Percentiles rank a stretch among this genome's conserved stretches.
These are phyloP conservation scores for Hydractinia symbiolongicarpus DNA, from an alignment of 30 jellyfish, hydroid and myxozoan genomes.

Conservation along the genomic window DNA sequence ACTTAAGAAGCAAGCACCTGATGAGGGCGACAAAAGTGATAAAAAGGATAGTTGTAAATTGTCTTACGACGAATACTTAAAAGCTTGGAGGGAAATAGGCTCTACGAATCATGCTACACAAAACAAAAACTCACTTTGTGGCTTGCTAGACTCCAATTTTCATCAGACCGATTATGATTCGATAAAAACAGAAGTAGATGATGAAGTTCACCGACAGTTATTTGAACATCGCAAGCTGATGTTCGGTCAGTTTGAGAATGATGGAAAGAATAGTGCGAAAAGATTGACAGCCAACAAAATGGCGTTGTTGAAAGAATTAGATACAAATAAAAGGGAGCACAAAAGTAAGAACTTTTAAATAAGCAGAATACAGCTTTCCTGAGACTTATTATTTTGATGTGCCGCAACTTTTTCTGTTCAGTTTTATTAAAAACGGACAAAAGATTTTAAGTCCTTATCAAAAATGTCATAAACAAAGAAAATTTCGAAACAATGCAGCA, in stretches of 20 bases:
- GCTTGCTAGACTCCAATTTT: neutral
- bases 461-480: too few species aligned
- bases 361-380: too few species aligned
- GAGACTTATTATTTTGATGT: too few species aligned
- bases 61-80: neutral
- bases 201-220: slow-evolving; percentile 15
- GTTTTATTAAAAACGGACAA: too few species aligned
- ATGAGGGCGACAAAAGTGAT: too few species aligned
- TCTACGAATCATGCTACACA: neutral
- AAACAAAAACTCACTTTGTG: neutral
- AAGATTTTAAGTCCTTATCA: too few species aligned
- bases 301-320: neutral
- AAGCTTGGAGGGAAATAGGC: neutral
- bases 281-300: slow-evolving; percentile 10
- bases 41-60: neutral
- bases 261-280: neutral
- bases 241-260: slow-evolving; percentile 13
- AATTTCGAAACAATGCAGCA: too few species aligned
- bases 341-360: neutral
- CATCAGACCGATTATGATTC: neutral
- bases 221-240: slow-evolving; percentile 19
- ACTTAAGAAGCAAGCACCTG: too few species aligned
- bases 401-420: too few species aligned
- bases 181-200: neutral
- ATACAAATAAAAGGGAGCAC: neutral